phyloP scores from a whole-genome alignment of 2,888 invertebrate genomes.

The Orthosia cruda region DNA sequence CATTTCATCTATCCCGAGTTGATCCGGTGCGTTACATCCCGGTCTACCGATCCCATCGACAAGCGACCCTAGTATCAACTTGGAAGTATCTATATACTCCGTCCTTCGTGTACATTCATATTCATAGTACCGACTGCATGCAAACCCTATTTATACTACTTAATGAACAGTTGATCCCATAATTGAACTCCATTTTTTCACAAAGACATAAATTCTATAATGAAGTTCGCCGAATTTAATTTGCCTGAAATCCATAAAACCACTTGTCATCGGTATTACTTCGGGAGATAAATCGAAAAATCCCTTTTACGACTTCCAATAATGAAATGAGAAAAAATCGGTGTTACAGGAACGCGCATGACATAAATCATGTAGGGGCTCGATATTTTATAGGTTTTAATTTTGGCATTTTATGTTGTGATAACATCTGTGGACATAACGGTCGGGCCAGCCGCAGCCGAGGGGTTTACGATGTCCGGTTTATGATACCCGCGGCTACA shows the following conservation, averaged over 20 bases:
- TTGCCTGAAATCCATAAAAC: constrained; percentile 60
- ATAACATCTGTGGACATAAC: constrained; percentile 87
- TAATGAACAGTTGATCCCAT: neutral
- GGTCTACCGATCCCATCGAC: too few relatives aligned
- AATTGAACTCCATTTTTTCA: constrained; percentile 2
- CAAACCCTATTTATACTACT: too few relatives aligned
- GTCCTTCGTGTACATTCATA: too few relatives aligned
- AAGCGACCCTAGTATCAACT: too few relatives aligned
- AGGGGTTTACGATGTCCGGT: constrained; percentile 80
- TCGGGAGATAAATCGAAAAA: constrained; percentile 69
- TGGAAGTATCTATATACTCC: too few relatives aligned
- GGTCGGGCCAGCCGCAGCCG: constrained; percentile 73
- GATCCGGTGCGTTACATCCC: too few relatives aligned
- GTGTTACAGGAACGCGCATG: constrained; percentile 74
- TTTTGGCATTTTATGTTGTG: constrained; percentile 88
- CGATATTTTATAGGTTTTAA: constrained; percentile 89
- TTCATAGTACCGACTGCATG: too few relatives aligned
- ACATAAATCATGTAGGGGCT: constrained; percentile 84
- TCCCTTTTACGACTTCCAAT: constrained; percentile 80
- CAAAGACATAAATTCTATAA: constrained; percentile 40
- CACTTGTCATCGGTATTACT: constrained; percentile 64
- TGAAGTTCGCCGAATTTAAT: constrained; percentile 55
- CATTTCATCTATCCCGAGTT: too few relatives aligned
- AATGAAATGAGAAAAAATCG: constrained; percentile 79
- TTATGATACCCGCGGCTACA: constrained; percentile 72